phyloP scores from a whole-genome alignment of 2,113 vertebrate species.

The Pionites leucogaster region DNA sequence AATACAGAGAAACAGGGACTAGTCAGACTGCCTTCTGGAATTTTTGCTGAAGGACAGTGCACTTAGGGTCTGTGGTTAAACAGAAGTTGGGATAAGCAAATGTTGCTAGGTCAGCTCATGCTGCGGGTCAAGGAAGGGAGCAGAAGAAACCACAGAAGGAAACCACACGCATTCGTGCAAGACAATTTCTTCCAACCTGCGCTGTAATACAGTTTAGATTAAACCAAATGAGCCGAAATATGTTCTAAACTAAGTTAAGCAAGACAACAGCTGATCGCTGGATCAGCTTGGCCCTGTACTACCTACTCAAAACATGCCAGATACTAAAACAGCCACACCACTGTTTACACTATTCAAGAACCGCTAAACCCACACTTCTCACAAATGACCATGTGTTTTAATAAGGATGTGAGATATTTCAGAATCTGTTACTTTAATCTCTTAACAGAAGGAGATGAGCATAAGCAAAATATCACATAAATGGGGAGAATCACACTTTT shows the following conservation, averaged over 20 bases:
- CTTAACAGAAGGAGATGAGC: background rate
- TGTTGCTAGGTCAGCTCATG: background rate
- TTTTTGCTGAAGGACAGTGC: background rate
- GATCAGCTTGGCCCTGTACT: background rate
- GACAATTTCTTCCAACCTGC: background rate
- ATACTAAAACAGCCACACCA: background rate
- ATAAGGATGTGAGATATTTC: background rate
- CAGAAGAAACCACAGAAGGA: background rate
- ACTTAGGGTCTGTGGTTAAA: background rate
- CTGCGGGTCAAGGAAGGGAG: background rate
- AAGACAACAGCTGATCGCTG: background rate
- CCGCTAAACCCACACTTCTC: background rate
- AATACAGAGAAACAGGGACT: background rate
- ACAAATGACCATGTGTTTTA: background rate
- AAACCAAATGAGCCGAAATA: background rate
- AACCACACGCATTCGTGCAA: background rate
- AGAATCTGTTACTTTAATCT: background rate
- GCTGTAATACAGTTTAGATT: background rate
- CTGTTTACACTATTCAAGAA: background rate
- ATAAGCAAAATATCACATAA: background rate
- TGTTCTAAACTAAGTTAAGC: background rate
- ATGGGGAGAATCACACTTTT: background rate
- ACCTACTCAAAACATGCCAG: background rate
- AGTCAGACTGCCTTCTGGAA: background rate
- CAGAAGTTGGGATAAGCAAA: background rate